Evolutionary conservation across 1,140 invertebrate genomes (phyloP), one percentile per base, ranked within the genome.

Genomic region (Archivesica marissinica): DNA sequence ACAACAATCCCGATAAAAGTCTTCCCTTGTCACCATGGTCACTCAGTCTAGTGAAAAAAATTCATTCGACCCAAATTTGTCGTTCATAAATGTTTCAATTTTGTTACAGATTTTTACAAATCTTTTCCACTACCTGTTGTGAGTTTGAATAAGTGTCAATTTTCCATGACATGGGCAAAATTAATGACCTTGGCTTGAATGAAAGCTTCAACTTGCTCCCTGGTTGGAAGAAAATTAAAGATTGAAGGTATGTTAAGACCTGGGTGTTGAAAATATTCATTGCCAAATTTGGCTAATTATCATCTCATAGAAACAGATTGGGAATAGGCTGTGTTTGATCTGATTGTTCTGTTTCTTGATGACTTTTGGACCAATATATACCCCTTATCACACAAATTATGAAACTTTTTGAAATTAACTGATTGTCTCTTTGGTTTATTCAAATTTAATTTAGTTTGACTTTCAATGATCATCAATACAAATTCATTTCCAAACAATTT

Each of bases 101-200:
- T 76, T 50, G 20, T 59, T 54, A 30, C 17, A 17, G 72, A 33
- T 56, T 50, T 56, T 50, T 39, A 38, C 50, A 38, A 56, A 76
- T 17, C 33, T 30, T 79, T 79, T 33, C 28, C 38, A 50, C 56
- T n/a, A 15, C 76, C 76, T 39, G 41, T 79, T 17, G 76, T 56
- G 54, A 61, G 59, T 23, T 20, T 66, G 50, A 79, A 79, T 61
- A 66, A 11, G 76, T 79, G 76, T 66, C 59, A 66, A 47, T 79
- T 79, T 79, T 61, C 30, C 15, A 30, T 79, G 76, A 79, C 56
- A 54, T 33, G 30, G 50, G 28, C 7, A 38, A 23, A 64, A 79
- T 79, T 79, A 79, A 79, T 79, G 38, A 79, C 56, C 38, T 4
- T 15, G 41, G 54, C 30, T 66, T 76, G 33, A 76, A 76, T 56